Conservation (phyloP, 2,113 vertebrate species). For the Rhodinocichla rosea region DNA sequence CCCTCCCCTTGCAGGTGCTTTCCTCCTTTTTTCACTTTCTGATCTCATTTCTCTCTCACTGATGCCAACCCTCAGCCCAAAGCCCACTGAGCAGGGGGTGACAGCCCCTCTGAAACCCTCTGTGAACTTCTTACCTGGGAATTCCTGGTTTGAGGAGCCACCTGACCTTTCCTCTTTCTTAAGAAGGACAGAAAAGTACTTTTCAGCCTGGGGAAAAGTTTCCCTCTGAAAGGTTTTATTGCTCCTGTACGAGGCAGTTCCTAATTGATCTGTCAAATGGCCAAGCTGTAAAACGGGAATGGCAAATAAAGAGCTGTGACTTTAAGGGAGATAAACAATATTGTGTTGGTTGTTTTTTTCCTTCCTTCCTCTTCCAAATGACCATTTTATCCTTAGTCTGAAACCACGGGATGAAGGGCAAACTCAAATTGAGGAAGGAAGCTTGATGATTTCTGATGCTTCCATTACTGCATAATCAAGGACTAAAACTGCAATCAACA, state of each 20-base stretch:
- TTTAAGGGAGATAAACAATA: conserved; percentile 29
- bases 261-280: conserved; percentile 28
- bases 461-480: conserved; percentile 64
- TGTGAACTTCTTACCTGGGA: neutral
- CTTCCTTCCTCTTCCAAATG: conserved; percentile 56
- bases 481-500: conserved; percentile 52
- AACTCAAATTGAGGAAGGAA: conserved; percentile 63
- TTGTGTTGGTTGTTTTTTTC: neutral
- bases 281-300: neutral
- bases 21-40: neutral
- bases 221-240: neutral
- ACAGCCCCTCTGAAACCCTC: neutral
- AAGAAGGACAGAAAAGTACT: neutral
- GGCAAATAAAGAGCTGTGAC: neutral
- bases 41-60: neutral
- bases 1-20: neutral
- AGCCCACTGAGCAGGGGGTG: accelerated
- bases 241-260: neutral
- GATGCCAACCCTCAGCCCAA: neutral
- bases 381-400: conserved; percentile 53
- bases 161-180: neutral
- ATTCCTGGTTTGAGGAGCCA: neutral
- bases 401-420: conserved; percentile 65
- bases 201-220: neutral
- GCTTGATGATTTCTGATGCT: conserved; percentile 54